Conservation (phyloP, 2,888 invertebrate genomes). For the Tromatobia lineatoria region DNA sequence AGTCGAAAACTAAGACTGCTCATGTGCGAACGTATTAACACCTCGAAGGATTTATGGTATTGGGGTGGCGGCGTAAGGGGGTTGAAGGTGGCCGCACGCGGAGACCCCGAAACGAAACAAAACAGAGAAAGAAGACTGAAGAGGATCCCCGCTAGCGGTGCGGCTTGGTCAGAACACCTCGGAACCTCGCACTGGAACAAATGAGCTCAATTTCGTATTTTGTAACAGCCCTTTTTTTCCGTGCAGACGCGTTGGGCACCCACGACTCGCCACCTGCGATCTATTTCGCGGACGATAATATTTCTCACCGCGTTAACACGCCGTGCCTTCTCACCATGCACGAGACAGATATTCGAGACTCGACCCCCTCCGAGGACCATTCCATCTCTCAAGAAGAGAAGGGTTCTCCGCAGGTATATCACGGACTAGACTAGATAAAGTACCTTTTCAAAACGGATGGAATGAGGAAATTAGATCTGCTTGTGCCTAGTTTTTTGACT, state of each 20-base stretch:
- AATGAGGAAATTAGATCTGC: too few relatives aligned
- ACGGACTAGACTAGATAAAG: slow-evolving; percentile 6
- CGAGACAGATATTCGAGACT: slow-evolving; percentile 30
- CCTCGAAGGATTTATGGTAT: slow-evolving; percentile 84
- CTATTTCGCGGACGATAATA: slow-evolving; percentile 67
- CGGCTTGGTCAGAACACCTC: slow-evolving; percentile 73
- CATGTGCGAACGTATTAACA: slow-evolving; percentile 84
- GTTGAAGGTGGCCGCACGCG: slow-evolving; percentile 65
- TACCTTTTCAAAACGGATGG: neutral
- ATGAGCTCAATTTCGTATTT: slow-evolving; percentile 83
- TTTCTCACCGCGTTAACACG: slow-evolving; percentile 62
- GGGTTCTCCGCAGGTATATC: slow-evolving; percentile 32
- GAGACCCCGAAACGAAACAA: slow-evolving; percentile 48
- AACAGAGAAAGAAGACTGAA: slow-evolving; percentile 48
- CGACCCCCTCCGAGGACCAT: slow-evolving; percentile 52
- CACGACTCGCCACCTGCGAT: slow-evolving; percentile 56
- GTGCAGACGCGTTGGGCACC: slow-evolving; percentile 51
- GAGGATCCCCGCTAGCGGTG: slow-evolving; percentile 80
- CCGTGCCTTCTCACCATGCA: slow-evolving; percentile 35
- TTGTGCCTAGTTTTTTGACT: too few relatives aligned
- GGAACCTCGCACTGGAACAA: slow-evolving; percentile 80
- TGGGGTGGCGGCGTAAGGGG: slow-evolving; percentile 71
- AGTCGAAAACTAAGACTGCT: slow-evolving; percentile 73
- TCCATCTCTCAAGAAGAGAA: slow-evolving; percentile 41
- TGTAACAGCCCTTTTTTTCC: slow-evolving; percentile 75